Evolutionary conservation across 2,888 invertebrate species (phyloP).

Genomic region (Erannis defoliaria): DNA sequence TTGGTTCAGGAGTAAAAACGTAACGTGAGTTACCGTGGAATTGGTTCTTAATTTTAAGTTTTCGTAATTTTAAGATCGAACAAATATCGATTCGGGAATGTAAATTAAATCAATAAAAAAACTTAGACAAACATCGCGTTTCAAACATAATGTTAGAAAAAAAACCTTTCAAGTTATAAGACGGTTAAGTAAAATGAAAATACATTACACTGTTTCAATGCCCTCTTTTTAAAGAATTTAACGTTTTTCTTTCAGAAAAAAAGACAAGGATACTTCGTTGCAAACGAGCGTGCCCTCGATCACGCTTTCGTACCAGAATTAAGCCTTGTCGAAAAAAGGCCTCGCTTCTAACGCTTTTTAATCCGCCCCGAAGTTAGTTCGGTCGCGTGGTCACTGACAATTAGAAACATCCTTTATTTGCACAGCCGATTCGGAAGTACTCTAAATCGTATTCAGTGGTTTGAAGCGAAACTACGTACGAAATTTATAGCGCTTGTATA

Average conservation of each 20-base stretch:
- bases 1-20: too few species aligned
- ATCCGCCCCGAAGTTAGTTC: constrained; percentile 14
- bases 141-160: too few species aligned
- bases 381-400: constrained; percentile 18
- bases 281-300: constrained; percentile 8
- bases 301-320: constrained; percentile 3
- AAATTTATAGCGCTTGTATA: neutral
- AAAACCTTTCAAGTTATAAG: too few species aligned
- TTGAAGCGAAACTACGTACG: constrained; percentile 5
- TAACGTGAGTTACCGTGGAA: too few species aligned
- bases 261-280: neutral
- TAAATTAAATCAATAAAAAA: too few species aligned
- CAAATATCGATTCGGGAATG: too few species aligned
- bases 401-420: constrained; percentile 21
- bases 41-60: too few species aligned
- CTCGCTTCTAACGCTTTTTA: constrained; percentile 13
- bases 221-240: neutral
- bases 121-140: too few species aligned
- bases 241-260: neutral
- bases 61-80: too few species aligned
- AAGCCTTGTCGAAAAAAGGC: constrained; percentile 16
- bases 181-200: too few species aligned
- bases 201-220: neutral
- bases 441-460: constrained; percentile 11
- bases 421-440: constrained; percentile 14